A percentile compares a stretch with the other conserved stretches of the same genome.
phyloP scores from a whole-genome alignment of 2,113 vertebrate species.

The Ctenomys sociabilis region DNA sequence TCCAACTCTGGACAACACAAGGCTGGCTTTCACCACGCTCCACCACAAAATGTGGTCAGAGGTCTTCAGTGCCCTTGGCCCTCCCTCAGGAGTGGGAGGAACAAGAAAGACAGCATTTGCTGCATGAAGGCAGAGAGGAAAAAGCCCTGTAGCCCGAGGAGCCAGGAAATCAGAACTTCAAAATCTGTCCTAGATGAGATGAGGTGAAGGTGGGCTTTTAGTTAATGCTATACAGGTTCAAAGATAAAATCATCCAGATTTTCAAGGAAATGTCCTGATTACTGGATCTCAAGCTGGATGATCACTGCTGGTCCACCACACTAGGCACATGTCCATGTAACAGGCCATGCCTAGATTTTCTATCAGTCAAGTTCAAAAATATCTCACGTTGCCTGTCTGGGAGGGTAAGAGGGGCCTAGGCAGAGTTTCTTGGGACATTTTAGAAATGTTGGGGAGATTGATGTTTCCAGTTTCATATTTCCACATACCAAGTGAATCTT shows the following conservation, averaged over 20 bases:
- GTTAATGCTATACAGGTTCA: neutral
- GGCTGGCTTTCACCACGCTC: accelerated
- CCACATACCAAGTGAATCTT: neutral
- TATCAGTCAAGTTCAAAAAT: neutral
- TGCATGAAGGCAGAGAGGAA: neutral
- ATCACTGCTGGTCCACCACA: neutral
- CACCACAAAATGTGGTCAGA: neutral
- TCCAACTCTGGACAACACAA: neutral
- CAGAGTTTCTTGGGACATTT: neutral
- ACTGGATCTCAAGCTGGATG: neutral
- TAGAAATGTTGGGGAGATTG: neutral
- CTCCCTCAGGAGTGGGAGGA: accelerated
- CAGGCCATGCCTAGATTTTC: neutral
- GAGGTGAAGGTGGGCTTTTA: neutral
- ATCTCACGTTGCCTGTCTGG: neutral
- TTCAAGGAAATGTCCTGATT: neutral
- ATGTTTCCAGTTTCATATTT: neutral
- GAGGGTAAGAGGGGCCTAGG: too few species aligned
- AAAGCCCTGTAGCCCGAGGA: neutral
- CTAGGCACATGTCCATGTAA: too few species aligned
- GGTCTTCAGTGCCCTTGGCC: neutral
- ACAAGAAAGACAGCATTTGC: neutral
- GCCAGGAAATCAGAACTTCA: neutral
- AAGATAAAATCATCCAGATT: neutral
- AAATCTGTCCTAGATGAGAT: neutral